A percentile compares a stretch with the other conserved stretches of the same genome.
phyloP scores from a whole-genome alignment of 2,113 vertebrate genomes.

The Cygnus buccinator region DNA sequence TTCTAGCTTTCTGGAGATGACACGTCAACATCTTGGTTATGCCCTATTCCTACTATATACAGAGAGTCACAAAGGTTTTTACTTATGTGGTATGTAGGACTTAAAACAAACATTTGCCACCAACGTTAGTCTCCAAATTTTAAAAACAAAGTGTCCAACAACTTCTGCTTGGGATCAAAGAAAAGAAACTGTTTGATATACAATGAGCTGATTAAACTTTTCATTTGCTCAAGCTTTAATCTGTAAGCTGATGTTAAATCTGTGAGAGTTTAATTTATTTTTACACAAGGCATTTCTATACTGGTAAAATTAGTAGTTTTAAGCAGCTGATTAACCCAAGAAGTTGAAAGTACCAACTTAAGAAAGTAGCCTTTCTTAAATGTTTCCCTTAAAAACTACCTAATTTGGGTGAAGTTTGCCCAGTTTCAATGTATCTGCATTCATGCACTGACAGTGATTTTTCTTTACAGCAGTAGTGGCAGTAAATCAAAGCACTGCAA shows the following conservation, averaged over 20 bases:
- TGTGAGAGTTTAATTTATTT: slow-evolving; percentile 19
- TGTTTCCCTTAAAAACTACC: neutral
- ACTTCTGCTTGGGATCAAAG: slow-evolving; percentile 27
- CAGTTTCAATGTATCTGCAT: neutral
- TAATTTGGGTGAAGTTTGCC: neutral
- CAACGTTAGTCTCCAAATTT: neutral
- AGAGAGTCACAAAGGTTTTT: neutral
- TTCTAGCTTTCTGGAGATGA: neutral
- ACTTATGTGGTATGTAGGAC: neutral
- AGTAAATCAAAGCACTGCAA: neutral
- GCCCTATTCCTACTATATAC: neutral
- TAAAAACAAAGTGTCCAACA: neutral
- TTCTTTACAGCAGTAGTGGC: neutral
- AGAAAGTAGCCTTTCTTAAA: neutral
- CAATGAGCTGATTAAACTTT: slow-evolving; percentile 21
- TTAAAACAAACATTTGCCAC: neutral
- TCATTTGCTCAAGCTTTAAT: slow-evolving; percentile 10
- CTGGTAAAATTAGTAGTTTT: neutral
- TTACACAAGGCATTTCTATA: neutral
- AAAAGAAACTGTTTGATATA: neutral
- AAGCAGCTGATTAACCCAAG: neutral
- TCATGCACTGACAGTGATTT: neutral
- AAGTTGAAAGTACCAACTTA: neutral
- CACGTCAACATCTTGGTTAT: neutral
- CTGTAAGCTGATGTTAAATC: neutral